Percentiles rank a stretch among this genome's conserved stretches.
Evolutionary conservation across 2,888 invertebrate species (phyloP).

Genomic region (Pristionchus arcanus): DNA sequence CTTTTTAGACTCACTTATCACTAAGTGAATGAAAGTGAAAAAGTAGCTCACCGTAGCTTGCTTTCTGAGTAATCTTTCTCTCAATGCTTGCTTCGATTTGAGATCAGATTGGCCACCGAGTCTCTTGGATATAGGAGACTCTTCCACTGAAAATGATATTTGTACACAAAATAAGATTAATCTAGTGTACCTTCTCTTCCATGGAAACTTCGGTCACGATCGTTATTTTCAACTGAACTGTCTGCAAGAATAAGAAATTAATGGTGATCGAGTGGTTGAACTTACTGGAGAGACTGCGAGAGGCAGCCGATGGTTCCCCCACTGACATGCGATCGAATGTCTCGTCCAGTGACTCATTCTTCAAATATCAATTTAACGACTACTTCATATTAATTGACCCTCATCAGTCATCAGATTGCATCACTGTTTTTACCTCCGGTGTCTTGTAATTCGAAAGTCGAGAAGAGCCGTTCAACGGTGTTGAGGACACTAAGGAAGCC

Average conservation of each 20-base stretch:
- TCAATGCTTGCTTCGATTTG: constrained; percentile 63
- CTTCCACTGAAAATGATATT: constrained; percentile 24
- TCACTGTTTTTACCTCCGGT: background rate
- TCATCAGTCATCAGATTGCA: background rate
- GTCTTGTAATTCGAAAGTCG: background rate
- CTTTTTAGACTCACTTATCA: background rate
- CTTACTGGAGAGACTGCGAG: constrained; percentile 37
- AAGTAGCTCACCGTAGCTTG: background rate
- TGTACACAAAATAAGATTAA: background rate
- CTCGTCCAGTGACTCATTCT: constrained; percentile 33
- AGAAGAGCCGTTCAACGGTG: background rate
- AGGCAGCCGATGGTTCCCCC: background rate
- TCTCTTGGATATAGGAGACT: constrained; percentile 64
- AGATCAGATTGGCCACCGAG: constrained; percentile 56
- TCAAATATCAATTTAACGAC: background rate
- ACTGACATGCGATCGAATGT: constrained; percentile 49
- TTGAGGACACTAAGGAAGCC: constrained; percentile 8
- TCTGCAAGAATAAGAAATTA: background rate
- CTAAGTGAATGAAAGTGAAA: background rate
- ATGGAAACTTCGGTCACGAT: constrained; percentile 45
- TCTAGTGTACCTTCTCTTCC: background rate
- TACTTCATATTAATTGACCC: no score
- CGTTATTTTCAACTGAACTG: constrained; percentile 13
- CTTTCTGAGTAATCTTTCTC: constrained; percentile 67
- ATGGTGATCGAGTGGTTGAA: background rate